Evolutionary conservation across 2,888 invertebrate species (phyloP), one percentile per base, ranked within the genome.

Genomic region (Rhagium mordax): DNA sequence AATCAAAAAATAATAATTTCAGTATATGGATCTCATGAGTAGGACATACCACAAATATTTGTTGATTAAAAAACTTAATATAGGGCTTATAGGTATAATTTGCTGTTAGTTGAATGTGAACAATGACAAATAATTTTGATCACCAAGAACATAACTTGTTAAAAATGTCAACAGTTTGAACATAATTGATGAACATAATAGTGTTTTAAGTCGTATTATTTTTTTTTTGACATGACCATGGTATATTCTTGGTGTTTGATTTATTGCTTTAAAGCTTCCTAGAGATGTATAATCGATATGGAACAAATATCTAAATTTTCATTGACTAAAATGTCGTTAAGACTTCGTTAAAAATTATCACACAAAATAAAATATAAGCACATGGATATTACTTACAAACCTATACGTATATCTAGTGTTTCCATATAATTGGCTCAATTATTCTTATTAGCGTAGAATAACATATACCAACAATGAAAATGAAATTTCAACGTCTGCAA

Each of bases 1-100:
- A n/a, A n/a, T n/a, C n/a, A n/a, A n/a, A n/a, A n/a, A 41, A 41
- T 33, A 15, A 33, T 60, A 41, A 60, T 60, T 60, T 60, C 41
- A 60, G 59, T 60, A 60, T 60, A 59, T 29, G 1, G 4, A 13
- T n/a, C n/a, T n/a, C n/a, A n/a, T n/a, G n/a, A n/a, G n/a, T n/a
- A n/a, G n/a, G n/a, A n/a, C n/a, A n/a, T n/a, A n/a, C n/a, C n/a
- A n/a, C n/a, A n/a, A n/a, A n/a, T n/a, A n/a, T n/a, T n/a, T n/a
- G n/a, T n/a, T 51, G 2, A 29, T 57, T 24, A 29, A 27, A 27
- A n/a, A 29, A 29, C 57, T 27, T 57, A 29, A 29, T 51, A 18
- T 51, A 51, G 18, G 16, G 7, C 29, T 29, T 57, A 29, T 27
- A 55, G 7, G 51, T 51, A 4, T 24, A 24, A 24, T 24, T 3